These are phyloP conservation scores for Zele albiditarsus DNA, from an alignment of 2,888 invertebrate species.

Conservation along the genomic window DNA sequence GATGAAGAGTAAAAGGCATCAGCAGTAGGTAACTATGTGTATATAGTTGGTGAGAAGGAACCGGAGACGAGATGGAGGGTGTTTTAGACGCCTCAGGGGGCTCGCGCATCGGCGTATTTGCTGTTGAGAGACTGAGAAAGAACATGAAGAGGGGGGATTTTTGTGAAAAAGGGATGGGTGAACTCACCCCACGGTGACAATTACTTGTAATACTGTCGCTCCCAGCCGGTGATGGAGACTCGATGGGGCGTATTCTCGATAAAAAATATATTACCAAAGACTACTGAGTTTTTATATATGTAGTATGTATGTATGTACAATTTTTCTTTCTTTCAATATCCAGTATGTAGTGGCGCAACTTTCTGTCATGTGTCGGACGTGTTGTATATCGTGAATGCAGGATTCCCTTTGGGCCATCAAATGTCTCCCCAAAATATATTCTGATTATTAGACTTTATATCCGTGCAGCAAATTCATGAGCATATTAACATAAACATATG, in stretches of 20 bases:
- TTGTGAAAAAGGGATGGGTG: slow-evolving; percentile 35
- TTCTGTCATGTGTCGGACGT: slow-evolving; percentile 29
- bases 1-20: not conserved
- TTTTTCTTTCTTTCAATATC: slow-evolving; percentile 30
- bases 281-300: slow-evolving; percentile 16
- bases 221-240: slow-evolving; percentile 65
- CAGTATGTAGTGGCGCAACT: slow-evolving; percentile 31
- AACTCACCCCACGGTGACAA: slow-evolving; percentile 67
- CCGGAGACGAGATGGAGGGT: slow-evolving; percentile 28
- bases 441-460: slow-evolving; percentile 21
- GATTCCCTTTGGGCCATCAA: not conserved
- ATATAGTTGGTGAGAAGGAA: slow-evolving; percentile 28
- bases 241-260: slow-evolving; percentile 65
- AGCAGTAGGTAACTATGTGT: slow-evolving; percentile 25
- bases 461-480: not conserved
- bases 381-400: slow-evolving; percentile 5
- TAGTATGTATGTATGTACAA: not conserved
- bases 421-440: slow-evolving; percentile 14
- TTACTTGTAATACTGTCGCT: slow-evolving; percentile 71
- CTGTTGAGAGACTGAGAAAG: slow-evolving; percentile 13
- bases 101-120: slow-evolving; percentile 22
- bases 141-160: slow-evolving; percentile 30
- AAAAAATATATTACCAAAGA: slow-evolving; percentile 62
- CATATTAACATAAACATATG: slow-evolving; percentile 39
- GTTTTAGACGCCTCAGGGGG: slow-evolving; percentile 37